These are phyloP conservation scores for Trogon melanurus DNA, from an alignment of 2,113 vertebrate genomes.

Conservation along the genomic window DNA sequence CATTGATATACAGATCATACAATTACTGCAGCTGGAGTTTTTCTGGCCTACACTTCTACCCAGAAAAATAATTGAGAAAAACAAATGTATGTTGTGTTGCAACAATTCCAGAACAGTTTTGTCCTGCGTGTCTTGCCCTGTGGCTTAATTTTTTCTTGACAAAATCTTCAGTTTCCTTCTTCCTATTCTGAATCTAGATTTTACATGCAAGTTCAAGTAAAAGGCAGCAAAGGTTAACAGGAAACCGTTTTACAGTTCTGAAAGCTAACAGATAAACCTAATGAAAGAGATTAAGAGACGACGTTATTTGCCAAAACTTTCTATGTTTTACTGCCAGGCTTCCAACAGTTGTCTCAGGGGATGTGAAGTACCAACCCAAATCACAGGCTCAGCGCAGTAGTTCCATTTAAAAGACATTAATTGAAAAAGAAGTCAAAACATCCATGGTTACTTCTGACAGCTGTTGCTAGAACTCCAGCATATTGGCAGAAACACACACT, in stretches of 20 bases:
- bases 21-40: background rate
- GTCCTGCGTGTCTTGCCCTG: background rate
- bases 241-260: background rate
- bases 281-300: background rate
- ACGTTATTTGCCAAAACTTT: background rate
- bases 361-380: background rate
- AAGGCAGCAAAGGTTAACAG: background rate
- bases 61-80: background rate
- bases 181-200: background rate
- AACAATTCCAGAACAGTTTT: background rate
- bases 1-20: background rate
- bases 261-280: background rate
- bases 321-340: background rate
- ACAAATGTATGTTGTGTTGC: background rate
- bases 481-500: background rate
- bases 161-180: background rate
- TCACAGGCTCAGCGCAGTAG: background rate
- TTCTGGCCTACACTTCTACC: background rate
- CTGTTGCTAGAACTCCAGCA: background rate
- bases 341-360: background rate
- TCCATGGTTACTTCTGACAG: background rate
- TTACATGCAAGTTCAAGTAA: background rate
- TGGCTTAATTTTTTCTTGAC: background rate
- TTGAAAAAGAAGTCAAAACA: conserved; percentile 40
- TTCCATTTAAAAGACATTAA: conserved; percentile 36